These are phyloP conservation scores for Trichoplusia ni DNA, from an alignment of 1,140 invertebrate genomes.

Conservation along the genomic window DNA sequence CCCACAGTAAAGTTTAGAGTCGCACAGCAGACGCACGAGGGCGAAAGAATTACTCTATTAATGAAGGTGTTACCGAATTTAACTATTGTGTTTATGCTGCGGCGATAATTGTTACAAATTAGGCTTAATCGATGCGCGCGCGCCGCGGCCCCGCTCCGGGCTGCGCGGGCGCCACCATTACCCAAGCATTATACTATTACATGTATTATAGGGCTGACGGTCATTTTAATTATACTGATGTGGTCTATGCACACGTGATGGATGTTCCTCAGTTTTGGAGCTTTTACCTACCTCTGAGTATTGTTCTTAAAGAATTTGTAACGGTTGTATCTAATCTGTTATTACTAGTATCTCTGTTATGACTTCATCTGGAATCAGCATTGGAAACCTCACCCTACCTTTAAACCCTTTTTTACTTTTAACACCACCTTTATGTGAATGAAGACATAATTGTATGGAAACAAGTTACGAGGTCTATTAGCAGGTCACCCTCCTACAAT, in stretches of 20 bases:
- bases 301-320: too few relatives aligned
- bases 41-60: slow-evolving; percentile 43
- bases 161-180: background rate
- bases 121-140: slow-evolving; percentile 42
- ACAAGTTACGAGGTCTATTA: too few relatives aligned
- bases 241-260: background rate
- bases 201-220: slow-evolving; percentile 3
- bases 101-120: slow-evolving; percentile 62
- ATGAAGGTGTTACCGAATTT: slow-evolving; percentile 59
- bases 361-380: too few relatives aligned
- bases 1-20: background rate
- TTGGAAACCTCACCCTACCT: too few relatives aligned
- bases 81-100: slow-evolving; percentile 49
- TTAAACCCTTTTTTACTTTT: too few relatives aligned
- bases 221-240: slow-evolving; percentile 15
- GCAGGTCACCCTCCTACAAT: too few relatives aligned
- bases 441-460: too few relatives aligned
- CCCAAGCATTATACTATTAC: slow-evolving; percentile 7
- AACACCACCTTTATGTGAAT: too few relatives aligned
- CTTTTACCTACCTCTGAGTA: background rate
- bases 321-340: background rate
- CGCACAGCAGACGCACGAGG: background rate
- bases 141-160: slow-evolving; percentile 13
- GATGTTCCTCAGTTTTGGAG: background rate
- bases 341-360: too few relatives aligned